Base-by-base conservation (phyloP, 1,140 invertebrate genomes). In the Trachymyrmex cornetzi region DNA sequence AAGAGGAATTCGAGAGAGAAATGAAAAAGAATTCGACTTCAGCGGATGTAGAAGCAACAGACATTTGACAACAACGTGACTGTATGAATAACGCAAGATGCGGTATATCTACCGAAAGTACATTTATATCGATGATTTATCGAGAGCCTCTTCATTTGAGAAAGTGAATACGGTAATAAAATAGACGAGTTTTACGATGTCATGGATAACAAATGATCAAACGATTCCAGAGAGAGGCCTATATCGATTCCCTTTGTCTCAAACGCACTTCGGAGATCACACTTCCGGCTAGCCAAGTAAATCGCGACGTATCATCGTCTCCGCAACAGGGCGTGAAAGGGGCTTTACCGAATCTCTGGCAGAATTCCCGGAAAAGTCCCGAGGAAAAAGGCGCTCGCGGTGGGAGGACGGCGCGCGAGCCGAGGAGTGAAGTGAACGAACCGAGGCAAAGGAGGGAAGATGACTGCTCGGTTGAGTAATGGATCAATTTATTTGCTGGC, bases 401-500 rank as follows among this genome's bases (percentile, higher is more conserved):
- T 16, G 55, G 81, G 50, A 64, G 69, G 74, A 67, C 74, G 66
- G 44, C 66, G 89, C 59, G 55, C 63, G 69, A 87, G 67, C 38
- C 69, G 79, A 50, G 67, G 77, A 72, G 87, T 27, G 84, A 84
- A 87, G 71, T 72, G 86, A 91, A 89, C 80, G 87, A 89, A 92
- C 72, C 72, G 85, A 88, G 74, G 90, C 72, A 75, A 86, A 91
- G 92, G 92, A 93, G 91, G 90, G 92, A 94, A 94, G 93, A 94
- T 93, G 94, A 94, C 94, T 94, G 92, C 90, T 93, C 91, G 91
- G 86, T 94, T 94, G 94, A 94, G 94, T 94, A 94, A 94, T 94
- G 94, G 94, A 94, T 94, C 94, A 94, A 94, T 94, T 94, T 94
- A 94, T 94, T 94, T 94, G 92, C 92, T 84, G 90, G 89, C 85